Evolutionary conservation across 2,113 vertebrate species (phyloP), one percentile per base, ranked within the genome.

Genomic region (Pachycephala philippinensis): DNA sequence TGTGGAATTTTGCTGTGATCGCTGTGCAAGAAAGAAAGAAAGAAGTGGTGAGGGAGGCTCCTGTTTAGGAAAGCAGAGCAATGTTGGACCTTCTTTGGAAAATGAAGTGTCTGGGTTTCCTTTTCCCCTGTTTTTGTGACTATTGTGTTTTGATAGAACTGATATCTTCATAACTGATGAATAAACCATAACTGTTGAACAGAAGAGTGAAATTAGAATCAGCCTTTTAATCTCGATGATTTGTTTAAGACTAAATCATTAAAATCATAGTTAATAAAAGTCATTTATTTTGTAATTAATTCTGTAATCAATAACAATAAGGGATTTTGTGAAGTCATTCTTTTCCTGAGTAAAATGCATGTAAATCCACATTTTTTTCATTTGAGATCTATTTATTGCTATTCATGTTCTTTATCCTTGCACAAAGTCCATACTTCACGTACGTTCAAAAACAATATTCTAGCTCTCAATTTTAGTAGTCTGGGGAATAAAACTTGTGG

Each of bases 341-440:
- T 81, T 85, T 93, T 68, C 86, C 91, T 82, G 50, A 95, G 37
- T 70, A 82, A 90, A 93, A 70, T 18, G 53, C 89, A 44, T 93
- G 97, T 97, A 95, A 96, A 93, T 96, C 79, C 39, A 87, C 56
- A 65, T 83, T 66, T 89, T 15, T 83, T 57, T 90, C 95, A 68
- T 87, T 93, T 90, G 91, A 80, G 33, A 83, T 90, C 83, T 93
- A 57, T 86, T 86, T 18, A 19, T 71, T 53, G 19, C 22, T 66
- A 11, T 68, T 10, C 6, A 9, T 20, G 28, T 30, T 87, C 13
- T 52, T 86, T 68, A 33, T 63, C 23, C 13, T 71, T 68, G 35
- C 13, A 63, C 13, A 24, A 79, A 76, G 20, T 44, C 53, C 22
- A 50, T 69, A 21, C 15, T 37, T 84, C 0, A 0, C n/a, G n/a